Evolutionary conservation across 2,797 vertebrate species (phyloP).

Genomic region (Enteromius unitaeniatus): DNA sequence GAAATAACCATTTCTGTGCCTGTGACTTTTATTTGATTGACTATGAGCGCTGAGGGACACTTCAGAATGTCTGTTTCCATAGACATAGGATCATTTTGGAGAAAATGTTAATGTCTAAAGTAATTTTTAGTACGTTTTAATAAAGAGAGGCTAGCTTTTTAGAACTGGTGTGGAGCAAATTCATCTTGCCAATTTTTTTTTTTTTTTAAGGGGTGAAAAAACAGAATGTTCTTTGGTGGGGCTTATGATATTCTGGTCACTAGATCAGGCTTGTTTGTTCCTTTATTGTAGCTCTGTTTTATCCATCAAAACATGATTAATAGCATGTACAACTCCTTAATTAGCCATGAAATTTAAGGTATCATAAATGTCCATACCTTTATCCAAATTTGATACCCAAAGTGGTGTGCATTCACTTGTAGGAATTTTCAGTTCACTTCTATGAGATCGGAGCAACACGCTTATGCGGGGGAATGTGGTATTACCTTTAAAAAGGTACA

Average conservation of each 20-base stretch:
- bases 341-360: not conserved
- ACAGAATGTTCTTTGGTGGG: not conserved
- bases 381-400: not conserved
- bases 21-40: slow-evolving; percentile 24
- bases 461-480: not conserved
- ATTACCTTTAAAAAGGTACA: too few relatives aligned
- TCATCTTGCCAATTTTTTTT: not conserved
- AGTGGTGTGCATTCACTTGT: not conserved
- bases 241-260: not conserved
- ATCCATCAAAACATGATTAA: not conserved
- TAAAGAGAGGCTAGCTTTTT: not conserved
- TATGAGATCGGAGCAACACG: not conserved
- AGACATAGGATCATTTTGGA: not conserved
- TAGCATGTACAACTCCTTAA: not conserved
- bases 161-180: not conserved
- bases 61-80: not conserved
- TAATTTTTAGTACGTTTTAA: not conserved
- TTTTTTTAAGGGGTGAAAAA: not conserved
- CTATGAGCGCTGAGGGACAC: not conserved
- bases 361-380: not conserved
- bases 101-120: not conserved
- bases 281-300: not conserved
- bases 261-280: not conserved
- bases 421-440: not conserved
- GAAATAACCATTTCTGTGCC: slow-evolving; percentile 5